Conservation (phyloP, 2,113 vertebrate genomes). For the Etia nguti region DNA sequence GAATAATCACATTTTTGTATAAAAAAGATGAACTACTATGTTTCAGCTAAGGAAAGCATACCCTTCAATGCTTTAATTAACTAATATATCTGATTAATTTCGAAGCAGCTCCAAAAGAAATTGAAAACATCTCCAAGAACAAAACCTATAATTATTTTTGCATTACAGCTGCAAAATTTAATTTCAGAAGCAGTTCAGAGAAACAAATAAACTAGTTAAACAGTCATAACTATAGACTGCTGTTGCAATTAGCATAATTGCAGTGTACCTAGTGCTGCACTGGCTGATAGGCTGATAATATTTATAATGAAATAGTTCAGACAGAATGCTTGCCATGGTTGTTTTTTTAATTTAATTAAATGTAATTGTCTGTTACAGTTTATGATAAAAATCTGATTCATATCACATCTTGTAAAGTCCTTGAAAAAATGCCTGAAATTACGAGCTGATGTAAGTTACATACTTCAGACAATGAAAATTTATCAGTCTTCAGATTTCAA, state of each 20-base stretch:
- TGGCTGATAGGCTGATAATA: neutral
- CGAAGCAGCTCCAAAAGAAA: neutral
- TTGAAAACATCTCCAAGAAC: neutral
- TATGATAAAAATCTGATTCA: neutral
- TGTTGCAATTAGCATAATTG: neutral
- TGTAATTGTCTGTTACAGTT: neutral
- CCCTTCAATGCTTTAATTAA: neutral
- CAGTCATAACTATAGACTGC: neutral
- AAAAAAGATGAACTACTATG: neutral
- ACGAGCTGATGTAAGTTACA: neutral
- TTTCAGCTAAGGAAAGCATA: neutral
- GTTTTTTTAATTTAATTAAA: neutral
- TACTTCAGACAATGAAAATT: neutral
- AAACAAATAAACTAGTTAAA: neutral
- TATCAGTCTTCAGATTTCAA: neutral
- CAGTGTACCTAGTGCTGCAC: neutral
- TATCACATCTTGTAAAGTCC: neutral
- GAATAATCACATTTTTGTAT: neutral
- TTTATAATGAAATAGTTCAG: neutral
- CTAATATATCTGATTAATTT: neutral
- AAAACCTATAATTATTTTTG: neutral
- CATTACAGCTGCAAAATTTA: neutral
- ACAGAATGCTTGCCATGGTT: neutral
- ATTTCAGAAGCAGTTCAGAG: neutral
- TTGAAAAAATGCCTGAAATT: neutral